Evolutionary conservation across 2,113 vertebrate species (phyloP).

Genomic region (Carollia perspicillata): DNA sequence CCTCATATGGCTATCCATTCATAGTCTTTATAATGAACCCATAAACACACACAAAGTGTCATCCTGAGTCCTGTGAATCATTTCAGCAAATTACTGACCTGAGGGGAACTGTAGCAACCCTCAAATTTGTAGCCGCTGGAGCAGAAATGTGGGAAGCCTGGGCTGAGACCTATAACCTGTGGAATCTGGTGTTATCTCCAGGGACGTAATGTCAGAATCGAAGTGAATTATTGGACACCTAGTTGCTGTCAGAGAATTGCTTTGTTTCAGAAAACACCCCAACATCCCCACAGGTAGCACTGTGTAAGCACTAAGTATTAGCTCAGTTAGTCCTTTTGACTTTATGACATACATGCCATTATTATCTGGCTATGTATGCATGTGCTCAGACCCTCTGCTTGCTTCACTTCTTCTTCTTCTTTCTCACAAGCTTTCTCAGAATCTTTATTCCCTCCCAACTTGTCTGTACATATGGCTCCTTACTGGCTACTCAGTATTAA

Average conservation of each 20-base stretch:
- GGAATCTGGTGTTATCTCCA: not conserved
- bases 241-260: not conserved
- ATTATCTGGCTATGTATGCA: not conserved
- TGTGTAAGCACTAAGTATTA: not conserved
- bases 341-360: not conserved
- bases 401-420: not conserved
- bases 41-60: not conserved
- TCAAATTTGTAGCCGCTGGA: not conserved
- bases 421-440: not conserved
- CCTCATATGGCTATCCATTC: not conserved
- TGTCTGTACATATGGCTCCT: not conserved
- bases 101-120: not conserved
- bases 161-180: not conserved
- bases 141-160: not conserved
- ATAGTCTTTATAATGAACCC: not conserved
- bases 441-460: not conserved
- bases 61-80: not conserved
- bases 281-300: too few species aligned
- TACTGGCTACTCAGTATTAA: not conserved
- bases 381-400: not conserved
- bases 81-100: not conserved
- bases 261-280: not conserved
- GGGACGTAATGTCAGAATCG: not conserved
- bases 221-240: not conserved
- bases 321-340: not conserved